A percentile compares a stretch with the other conserved stretches of the same genome.
Conservation (phyloP, 2,113 vertebrate species). For the Mionectes macconnelli region DNA sequence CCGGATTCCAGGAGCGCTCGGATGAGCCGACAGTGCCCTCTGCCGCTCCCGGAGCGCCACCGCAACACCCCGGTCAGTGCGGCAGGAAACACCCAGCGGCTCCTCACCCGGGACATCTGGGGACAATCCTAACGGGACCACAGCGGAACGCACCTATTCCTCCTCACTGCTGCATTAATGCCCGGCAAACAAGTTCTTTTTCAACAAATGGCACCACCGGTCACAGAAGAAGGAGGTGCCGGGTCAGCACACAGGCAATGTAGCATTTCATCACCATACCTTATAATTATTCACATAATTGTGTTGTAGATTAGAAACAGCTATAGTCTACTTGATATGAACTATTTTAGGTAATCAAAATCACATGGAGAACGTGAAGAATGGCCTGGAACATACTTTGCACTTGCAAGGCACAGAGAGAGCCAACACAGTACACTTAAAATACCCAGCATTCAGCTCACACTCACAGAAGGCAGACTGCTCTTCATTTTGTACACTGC, state of each 20-base stretch:
- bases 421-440: not conserved
- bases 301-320: not conserved
- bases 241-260: not conserved
- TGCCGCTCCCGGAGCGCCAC: not conserved
- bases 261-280: not conserved
- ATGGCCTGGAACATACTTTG: not conserved
- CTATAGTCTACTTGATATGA: not conserved
- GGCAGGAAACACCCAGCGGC: not conserved
- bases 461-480: not conserved
- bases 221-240: not conserved
- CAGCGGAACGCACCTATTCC: accelerated
- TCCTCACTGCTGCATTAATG: not conserved
- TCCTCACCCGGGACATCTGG: accelerated
- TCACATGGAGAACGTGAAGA: not conserved
- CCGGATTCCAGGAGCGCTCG: accelerated
- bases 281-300: not conserved
- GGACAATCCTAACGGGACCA: not conserved
- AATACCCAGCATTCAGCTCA: not conserved
- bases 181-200: accelerated
- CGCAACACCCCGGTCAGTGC: accelerated
- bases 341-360: not conserved
- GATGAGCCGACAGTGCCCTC: not conserved
- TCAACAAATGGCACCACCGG: not conserved
- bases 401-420: not conserved
- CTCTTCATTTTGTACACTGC: not conserved